Evolutionary conservation across 2,888 invertebrate species (phyloP).

Genomic region (Scelioninae gen. 1): DNA sequence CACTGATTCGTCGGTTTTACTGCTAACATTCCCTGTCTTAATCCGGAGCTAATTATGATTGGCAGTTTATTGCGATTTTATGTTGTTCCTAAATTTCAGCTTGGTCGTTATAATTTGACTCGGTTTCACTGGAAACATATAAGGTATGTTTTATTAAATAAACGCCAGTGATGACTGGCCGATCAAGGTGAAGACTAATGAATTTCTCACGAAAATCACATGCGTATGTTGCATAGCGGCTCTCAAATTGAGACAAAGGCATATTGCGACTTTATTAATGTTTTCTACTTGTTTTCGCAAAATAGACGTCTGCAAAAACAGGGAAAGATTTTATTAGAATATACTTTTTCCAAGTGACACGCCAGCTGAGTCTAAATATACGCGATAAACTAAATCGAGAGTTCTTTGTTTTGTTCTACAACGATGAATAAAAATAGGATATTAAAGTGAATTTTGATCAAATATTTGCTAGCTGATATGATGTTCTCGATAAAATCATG

Average conservation of each 20-base stretch:
- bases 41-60: conserved; percentile 53
- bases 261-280: conserved; percentile 9
- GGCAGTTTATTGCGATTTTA: conserved; percentile 55
- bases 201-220: conserved; percentile 36
- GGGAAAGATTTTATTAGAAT: conserved; percentile 24
- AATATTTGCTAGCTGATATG: conserved; percentile 14
- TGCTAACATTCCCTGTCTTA: conserved; percentile 20
- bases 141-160: conserved; percentile 28
- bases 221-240: background rate
- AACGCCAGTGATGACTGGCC: conserved; percentile 5
- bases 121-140: conserved; percentile 22
- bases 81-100: conserved; percentile 44
- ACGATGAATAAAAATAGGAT: conserved; percentile 17
- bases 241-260: background rate
- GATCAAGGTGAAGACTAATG: conserved; percentile 15
- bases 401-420: conserved; percentile 18
- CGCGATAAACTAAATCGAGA: conserved; percentile 7
- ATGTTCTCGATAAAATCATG: background rate
- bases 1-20: conserved; percentile 19
- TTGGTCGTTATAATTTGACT: conserved; percentile 35
- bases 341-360: conserved; percentile 15
- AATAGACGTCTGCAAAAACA: background rate
- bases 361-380: conserved; percentile 12
- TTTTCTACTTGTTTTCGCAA: background rate
- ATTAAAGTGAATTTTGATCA: conserved; percentile 14